Base-by-base conservation (phyloP, 2,113 vertebrate genomes). In the Microcebus lehilahytsara region DNA sequence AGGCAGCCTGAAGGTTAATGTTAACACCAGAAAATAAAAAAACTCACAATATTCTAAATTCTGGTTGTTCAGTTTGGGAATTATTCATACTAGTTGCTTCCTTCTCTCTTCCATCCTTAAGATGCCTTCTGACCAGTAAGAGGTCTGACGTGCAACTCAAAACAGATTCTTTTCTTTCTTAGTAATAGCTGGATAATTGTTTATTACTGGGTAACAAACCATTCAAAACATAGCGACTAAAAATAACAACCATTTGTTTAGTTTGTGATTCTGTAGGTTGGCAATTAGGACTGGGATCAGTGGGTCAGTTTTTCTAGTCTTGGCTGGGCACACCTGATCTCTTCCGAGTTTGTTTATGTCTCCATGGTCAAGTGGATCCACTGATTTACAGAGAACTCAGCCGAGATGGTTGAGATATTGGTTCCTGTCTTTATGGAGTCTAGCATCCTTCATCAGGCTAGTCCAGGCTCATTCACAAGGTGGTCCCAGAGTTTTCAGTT, bases 1-100 rank as follows among this genome's bases (percentile, higher is more conserved):
- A 87, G 46, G 20, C 27, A 85, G 30, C 9, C 53, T 91, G n/a
- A 93, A 60, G 85, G 30, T 22, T 42, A 67, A 79, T 20, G 72
- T 34, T 51, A 83, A 86, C 23, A 74, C 23, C 46, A 79, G 56
- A n/a, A 85, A 85, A 87, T 22, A 89, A 51, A 85, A 62, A 46
- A 46, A 56, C 66, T 67, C 42, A 13, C 17, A 27, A 77, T 86
- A 34, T 56, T 85, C 66, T 89, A 30, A 78, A 37, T 40, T 2
- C 9, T 86, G 14, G 1, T 30, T 92, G 46, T 67, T 49, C 75
- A 80, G 11, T 62, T 46, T 62, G 27, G 11, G 27, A 91, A 79
- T 53, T 77, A 78, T 81, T 81, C 4, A 58, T 60, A 40, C 3
- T 53, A n/a, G 30, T 30, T 67, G 1, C 71, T 74, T 84, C 7